Evolutionary conservation across 1,140 invertebrate genomes (phyloP).

Genomic region (Wiebesia pumilae): DNA sequence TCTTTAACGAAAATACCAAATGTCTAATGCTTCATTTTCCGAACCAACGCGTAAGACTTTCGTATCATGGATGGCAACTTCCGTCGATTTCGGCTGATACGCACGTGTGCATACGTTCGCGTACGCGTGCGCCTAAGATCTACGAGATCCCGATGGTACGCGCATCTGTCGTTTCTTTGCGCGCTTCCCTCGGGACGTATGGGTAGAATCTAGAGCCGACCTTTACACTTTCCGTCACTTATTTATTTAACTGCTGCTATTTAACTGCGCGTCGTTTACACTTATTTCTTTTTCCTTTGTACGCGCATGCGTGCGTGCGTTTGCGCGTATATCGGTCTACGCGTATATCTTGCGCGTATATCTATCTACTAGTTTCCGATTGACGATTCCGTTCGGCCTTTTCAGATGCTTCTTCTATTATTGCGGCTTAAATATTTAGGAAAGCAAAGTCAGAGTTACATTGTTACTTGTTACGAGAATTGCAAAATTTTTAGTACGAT

Average conservation of each 20-base stretch:
- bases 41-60: background rate
- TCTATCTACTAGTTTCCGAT: background rate
- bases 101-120: background rate
- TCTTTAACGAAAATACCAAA: too few relatives aligned
- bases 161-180: slow-evolving; percentile 25
- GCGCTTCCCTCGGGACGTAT: background rate
- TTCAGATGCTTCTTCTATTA: background rate
- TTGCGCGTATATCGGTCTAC: too few relatives aligned
- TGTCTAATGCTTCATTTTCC: too few relatives aligned
- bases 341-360: background rate
- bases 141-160: background rate
- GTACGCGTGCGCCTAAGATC: background rate
- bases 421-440: slow-evolving; percentile 31
- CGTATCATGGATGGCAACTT: background rate
- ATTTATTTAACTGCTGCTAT: slow-evolving; percentile 61
- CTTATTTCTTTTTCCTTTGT: background rate
- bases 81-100: background rate
- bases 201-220: background rate
- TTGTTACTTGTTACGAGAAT: too few relatives aligned
- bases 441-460: background rate
- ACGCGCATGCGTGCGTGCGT: background rate
- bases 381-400: background rate
- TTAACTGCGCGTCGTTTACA: too few relatives aligned
- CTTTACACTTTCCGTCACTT: slow-evolving; percentile 45
- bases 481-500: too few relatives aligned